Base-by-base conservation (phyloP, 92 coral and sea anemone genomes). In the Porites rus region DNA sequence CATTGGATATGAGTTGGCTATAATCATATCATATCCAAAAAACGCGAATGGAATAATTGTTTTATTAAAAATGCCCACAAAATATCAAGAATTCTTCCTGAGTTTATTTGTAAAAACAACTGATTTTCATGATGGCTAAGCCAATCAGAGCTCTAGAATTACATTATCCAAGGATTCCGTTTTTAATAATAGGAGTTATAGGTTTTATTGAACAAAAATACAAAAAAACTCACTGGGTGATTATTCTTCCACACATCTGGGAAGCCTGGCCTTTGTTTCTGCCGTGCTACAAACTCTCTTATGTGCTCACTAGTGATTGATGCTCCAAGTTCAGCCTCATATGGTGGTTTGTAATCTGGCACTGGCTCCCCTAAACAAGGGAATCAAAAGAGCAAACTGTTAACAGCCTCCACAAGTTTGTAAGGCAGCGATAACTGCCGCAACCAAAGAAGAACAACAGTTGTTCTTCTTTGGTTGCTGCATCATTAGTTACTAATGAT, bases 191-290 rank as follows among this genome's bases (percentile, higher is more conserved):
- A 38, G 46, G 46, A 38, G 46, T 38, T 38, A 38, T 0, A 0
- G 5, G 46, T 38, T 38, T 38, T 11, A 56, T 56, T 56, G 11
- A 10, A 10, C 22, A 3, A 46, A 68, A 72, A 14, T 24, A 21
- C 2, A 28, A 46, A 74, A 51, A 10, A 13, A 81, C 93, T 88
- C 69, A 96, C 99, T 59, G 91, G 84, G 52, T 93, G 96, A 60
- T 96, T 93, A 86, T 79, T 84, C 78, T 95, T 96, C 97, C 97
- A 96, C 56, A 86, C 96, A 80, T 95, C 98, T 22, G 94, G 96
- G 51, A 95, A 96, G 71, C 90, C 88, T 38, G 96, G 95, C 31
- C 95, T 88, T 64, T 63, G 65, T 75, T 96, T 93, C 73, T 86
- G 83, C 66, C 81, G 77, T n/a, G 92, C 93, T 14, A 95, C 97